Conservation (phyloP, 2,113 vertebrate species). For the Actinemys pallida region DNA sequence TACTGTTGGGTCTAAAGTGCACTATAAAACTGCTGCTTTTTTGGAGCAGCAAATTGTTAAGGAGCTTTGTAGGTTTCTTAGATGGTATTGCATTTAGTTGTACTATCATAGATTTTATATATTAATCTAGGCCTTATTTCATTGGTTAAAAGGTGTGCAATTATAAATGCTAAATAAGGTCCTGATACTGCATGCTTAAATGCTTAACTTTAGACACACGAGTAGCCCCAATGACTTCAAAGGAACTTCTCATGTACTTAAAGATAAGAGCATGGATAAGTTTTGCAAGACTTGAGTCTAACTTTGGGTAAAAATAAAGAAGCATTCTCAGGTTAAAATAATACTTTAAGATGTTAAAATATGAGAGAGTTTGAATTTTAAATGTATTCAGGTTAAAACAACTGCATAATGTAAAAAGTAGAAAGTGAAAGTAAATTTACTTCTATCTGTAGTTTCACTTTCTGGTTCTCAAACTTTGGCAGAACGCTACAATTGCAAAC, state of each 20-base stretch:
- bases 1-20: accelerated
- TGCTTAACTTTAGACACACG: neutral
- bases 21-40: neutral
- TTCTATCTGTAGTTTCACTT: neutral
- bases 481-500: neutral
- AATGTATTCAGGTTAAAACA: too few species aligned
- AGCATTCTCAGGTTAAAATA: neutral
- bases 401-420: neutral
- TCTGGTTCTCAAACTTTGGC: neutral
- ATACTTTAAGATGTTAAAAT: neutral
- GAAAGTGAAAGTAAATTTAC: neutral
- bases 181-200: neutral
- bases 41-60: neutral
- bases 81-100: neutral
- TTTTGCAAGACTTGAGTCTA: neutral
- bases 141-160: neutral
- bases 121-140: neutral
- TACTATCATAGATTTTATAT: neutral
- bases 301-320: neutral
- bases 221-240: neutral
- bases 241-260: neutral
- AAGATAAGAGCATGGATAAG: neutral
- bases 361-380: neutral
- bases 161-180: neutral
- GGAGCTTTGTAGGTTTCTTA: neutral